Base-by-base conservation (phyloP, 1,140 invertebrate genomes). In the Hyphantria cunea region DNA sequence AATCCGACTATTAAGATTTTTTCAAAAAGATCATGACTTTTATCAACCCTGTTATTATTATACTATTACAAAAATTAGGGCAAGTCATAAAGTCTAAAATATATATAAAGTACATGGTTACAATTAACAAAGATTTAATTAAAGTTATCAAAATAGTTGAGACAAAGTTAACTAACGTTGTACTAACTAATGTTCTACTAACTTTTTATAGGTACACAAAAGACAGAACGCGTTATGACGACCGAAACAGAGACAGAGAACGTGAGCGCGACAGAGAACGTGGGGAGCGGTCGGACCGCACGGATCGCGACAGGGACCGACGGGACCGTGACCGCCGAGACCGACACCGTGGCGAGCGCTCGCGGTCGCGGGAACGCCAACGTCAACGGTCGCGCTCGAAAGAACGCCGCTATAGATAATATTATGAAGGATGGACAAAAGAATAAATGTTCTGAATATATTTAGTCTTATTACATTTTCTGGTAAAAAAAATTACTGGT, bases 321-420 rank as follows among this genome's bases (percentile, higher is more conserved):
- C 70, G 76, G 0, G 59, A 74, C 7, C 37, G 37, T 39, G 73
- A 78, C 47, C 68, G 75, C 6, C 70, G 78, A 34, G 81, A 89
- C 51, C 72, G 82, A 0, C 60, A 79, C 50, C 68, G 69, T 7
- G 9, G 9, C 17, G 69, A 78, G 1, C 66, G 71, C 37, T 64
- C 54, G 33, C 64, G 70, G 37, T 61, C 78, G 7, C 70, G 78
- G 0, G 84, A 86, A 49, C 74, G 84, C 17, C 75, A 74, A n/a
- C 80, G 83, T 4, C 77, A 82, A 34, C 58, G 84, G 45, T 84
- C 80, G 25, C 72, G 89, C 7, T 86, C 85, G 2, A 78, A 81
- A 61, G 86, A 91, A 34, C 78, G 89, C 60, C 83, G 80, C 63
- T 71, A 82, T 65, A 86, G 85, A 89, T 89, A 86, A 82, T 80